Percentiles rank a stretch among this genome's conserved stretches.
These are phyloP conservation scores for Branchinecta lindahli DNA, from an alignment of 1,140 invertebrate genomes.

Conservation along the genomic window DNA sequence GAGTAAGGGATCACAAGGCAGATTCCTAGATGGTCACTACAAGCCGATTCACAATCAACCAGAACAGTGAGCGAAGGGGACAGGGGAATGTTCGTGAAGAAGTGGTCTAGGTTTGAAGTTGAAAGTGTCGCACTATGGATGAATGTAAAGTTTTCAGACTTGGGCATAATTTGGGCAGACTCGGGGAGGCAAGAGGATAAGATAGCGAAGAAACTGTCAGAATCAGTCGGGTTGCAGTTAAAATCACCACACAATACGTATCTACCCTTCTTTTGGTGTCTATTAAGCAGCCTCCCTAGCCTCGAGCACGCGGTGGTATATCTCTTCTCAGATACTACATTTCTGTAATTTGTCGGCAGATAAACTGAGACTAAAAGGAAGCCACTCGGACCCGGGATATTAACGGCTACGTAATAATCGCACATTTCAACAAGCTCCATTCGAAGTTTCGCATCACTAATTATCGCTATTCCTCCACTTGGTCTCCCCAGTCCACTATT, in stretches of 20 bases:
- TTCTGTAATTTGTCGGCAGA: background rate
- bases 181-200: background rate
- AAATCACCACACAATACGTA: constrained; percentile 1
- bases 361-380: constrained; percentile 5
- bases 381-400: background rate
- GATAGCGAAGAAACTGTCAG: background rate
- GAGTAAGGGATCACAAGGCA: constrained; percentile 1
- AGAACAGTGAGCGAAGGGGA: background rate
- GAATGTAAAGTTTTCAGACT: constrained; percentile 6
- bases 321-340: background rate
- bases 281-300: constrained; percentile 1
- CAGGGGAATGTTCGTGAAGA: constrained; percentile 4
- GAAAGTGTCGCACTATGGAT: constrained; percentile 3
- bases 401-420: constrained; percentile 5
- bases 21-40: constrained; percentile 5
- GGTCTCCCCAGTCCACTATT: background rate
- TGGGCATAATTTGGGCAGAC: background rate
- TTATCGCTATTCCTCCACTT: constrained; percentile 8
- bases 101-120: background rate
- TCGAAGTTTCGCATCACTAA: background rate
- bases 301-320: constrained; percentile 2
- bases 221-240: background rate
- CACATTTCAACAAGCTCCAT: constrained; percentile 8
- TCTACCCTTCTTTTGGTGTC: constrained; percentile 1
- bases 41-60: constrained; percentile 5